Evolutionary conservation across 1,140 invertebrate species (phyloP), one percentile per base, ranked within the genome.

Genomic region (Bathynomus jamesi): DNA sequence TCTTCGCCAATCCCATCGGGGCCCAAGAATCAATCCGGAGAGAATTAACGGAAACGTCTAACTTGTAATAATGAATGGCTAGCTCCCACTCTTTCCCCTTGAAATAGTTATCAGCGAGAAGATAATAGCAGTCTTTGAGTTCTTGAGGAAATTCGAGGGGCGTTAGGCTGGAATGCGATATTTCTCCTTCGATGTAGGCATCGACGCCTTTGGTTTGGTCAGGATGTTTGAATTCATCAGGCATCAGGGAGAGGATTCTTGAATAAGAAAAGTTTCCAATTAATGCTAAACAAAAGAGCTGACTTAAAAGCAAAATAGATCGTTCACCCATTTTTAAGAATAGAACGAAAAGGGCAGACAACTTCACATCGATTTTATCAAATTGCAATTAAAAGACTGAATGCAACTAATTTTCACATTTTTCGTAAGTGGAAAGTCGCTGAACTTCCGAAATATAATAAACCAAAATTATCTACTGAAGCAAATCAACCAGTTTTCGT

Each of bases 51-150:
- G 90, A 89, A 0, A 97, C 82, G 84, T 97, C 95, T 70, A 90
- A 82, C 28, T 89, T 84, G 80, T 94, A 96, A 82, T 90, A 94
- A 76, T 90, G 88, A 5, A 91, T 86, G 3, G 93, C 90, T 80
- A 80, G 83, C 76, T 87, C 84, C 84, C 84, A 85, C 67, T 89
- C 89, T 71, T 91, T 92, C 75, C 89, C 90, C 82, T 97, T 98
- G 79, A 96, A 95, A 82, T 96, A 90, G 84, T 91, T 94, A 84
- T 97, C 95, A 5, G 88, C 95, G 31, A 97, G 81, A 2, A 96
- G 83, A 81, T 95, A 97, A 81, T 92, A 97, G 61, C 95, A 87
- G 53, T 91, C 88, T 21, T 85, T 80, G 2, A 78, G 53, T 13
- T 70, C 70, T 46, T 74, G 65, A 21, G 63, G 61, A 10, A 66